These are phyloP conservation scores for Melanocharis versteri DNA, from an alignment of 2,113 vertebrate species.

Conservation along the genomic window DNA sequence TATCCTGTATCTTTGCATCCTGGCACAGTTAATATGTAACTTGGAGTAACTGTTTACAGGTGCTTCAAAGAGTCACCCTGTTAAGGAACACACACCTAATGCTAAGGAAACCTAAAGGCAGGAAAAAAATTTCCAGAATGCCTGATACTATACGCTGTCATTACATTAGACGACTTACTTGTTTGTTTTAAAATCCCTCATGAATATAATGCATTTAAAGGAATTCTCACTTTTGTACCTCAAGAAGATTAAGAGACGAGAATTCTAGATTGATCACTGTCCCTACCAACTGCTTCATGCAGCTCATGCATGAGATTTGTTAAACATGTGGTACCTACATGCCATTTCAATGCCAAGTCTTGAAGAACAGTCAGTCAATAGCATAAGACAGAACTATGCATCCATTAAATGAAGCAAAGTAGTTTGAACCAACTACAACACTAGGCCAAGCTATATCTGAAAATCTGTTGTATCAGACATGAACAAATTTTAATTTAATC, in stretches of 20 bases:
- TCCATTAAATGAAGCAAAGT: background rate
- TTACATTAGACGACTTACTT: background rate
- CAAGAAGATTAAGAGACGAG: background rate
- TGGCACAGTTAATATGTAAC: background rate
- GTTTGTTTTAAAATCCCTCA: background rate
- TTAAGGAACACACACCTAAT: background rate
- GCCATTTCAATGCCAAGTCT: background rate
- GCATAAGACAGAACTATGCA: background rate
- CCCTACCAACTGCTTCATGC: background rate
- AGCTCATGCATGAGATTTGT: background rate
- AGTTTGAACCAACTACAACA: background rate
- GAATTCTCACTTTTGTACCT: background rate
- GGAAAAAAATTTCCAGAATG: background rate
- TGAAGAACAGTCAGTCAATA: background rate
- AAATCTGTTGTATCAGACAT: background rate
- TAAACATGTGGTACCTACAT: background rate
- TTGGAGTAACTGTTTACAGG: background rate
- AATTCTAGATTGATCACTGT: background rate
- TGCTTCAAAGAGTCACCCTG: background rate
- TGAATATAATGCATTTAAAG: background rate
- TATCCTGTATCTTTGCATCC: background rate
- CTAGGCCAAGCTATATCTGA: background rate
- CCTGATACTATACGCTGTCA: background rate
- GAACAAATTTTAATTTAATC: background rate
- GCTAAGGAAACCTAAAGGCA: background rate